phyloP scores from a whole-genome alignment of 2,113 vertebrate species.

The Probosciger aterrimus region DNA sequence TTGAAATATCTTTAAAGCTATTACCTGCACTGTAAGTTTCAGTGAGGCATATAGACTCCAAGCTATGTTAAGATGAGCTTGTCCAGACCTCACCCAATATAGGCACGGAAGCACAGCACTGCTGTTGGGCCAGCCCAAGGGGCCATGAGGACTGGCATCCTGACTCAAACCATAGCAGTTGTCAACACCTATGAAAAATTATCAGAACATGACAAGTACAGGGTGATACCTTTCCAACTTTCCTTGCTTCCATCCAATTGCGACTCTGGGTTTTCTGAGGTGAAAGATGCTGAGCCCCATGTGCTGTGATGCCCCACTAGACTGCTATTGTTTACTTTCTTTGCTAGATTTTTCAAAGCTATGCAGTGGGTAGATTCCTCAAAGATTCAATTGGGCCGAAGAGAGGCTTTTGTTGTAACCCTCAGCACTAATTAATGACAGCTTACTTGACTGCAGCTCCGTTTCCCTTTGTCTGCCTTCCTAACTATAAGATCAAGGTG shows the following conservation, averaged over 20 bases:
- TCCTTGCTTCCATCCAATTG: not conserved
- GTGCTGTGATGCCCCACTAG: not conserved
- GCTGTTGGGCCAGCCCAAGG: not conserved
- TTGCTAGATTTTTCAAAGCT: not conserved
- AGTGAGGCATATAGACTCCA: not conserved
- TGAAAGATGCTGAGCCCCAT: not conserved
- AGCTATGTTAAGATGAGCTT: not conserved
- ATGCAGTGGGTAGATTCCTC: not conserved
- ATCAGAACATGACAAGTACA: not conserved
- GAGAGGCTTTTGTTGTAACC: not conserved
- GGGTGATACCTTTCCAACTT: not conserved
- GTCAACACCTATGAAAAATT: not conserved
- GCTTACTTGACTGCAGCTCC: not conserved
- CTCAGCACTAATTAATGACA: not conserved
- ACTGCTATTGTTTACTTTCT: not conserved
- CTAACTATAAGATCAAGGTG: fast-evolving
- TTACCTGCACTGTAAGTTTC: not conserved
- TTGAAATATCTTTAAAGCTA: not conserved
- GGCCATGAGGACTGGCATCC: not conserved
- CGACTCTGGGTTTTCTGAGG: not conserved
- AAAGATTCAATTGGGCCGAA: not conserved
- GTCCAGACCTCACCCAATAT: not conserved
- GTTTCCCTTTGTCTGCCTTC: not conserved
- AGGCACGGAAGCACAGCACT: not conserved
- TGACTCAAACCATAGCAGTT: not conserved